Evolutionary conservation across 2,113 vertebrate species (phyloP).

Genomic region (Nestor notabilis): DNA sequence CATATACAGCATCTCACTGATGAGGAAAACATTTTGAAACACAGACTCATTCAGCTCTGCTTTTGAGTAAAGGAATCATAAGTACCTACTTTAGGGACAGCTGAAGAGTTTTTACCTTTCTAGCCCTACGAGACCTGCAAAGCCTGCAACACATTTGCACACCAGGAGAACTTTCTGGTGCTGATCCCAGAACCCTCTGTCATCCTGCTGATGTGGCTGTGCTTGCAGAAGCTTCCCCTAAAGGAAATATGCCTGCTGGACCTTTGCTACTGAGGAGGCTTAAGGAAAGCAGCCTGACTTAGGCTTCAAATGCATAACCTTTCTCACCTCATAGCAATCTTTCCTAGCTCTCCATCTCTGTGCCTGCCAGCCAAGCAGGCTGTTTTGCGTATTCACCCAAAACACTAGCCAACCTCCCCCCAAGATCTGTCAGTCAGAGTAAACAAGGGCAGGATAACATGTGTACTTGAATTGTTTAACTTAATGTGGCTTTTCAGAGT

Average conservation of each 20-base stretch:
- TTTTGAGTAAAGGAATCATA: background rate
- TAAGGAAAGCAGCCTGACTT: background rate
- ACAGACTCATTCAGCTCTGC: background rate
- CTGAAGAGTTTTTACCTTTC: background rate
- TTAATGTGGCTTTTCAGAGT: background rate
- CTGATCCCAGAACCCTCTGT: background rate
- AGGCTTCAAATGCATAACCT: background rate
- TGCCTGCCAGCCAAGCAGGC: background rate
- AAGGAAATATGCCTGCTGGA: background rate
- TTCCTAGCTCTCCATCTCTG: background rate
- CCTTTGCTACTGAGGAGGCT: background rate
- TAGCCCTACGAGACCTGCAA: background rate
- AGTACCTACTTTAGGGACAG: background rate
- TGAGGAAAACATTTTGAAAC: background rate
- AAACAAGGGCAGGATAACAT: background rate
- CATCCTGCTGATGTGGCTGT: background rate
- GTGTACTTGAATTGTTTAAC: background rate
- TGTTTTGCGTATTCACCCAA: background rate
- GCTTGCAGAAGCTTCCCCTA: background rate
- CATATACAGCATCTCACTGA: background rate
- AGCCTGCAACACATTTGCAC: background rate
- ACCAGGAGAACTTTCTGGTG: background rate
- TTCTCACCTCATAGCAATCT: background rate
- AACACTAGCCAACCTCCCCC: background rate
- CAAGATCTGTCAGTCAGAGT: background rate